Base-by-base conservation (phyloP, 2,888 invertebrate species). In the Ophioninae sp. region DNA sequence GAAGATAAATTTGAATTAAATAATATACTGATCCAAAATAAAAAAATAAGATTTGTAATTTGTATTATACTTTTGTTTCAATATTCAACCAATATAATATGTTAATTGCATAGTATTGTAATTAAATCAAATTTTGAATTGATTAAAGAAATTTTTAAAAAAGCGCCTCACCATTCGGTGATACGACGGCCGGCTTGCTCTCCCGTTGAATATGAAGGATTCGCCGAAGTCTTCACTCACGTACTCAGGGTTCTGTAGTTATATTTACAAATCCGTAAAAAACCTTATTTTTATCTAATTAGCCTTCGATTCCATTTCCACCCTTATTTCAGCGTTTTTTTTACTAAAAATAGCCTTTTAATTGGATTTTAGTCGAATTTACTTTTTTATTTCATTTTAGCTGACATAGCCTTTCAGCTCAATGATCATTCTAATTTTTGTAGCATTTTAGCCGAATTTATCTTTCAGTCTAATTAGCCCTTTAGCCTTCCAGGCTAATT, bases 201-300 rank as follows among this genome's bases (percentile, higher is more conserved):
- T 23, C 61, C 92, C 90, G 86, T 90, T 85, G 83, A 89, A 89
- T 41, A 94, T 82, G 7, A 93, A 88, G 71, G 90, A 85, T 74
- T 92, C 88, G 0, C 94, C 94, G 37, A 94, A 92, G 51, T 93
- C 94, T 88, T 93, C 91, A n/a, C 89, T 89, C 37, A 93, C 89
- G 56, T 91, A 88, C 64, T 87, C 84, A 13, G 88, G 88, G 81
- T 88, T 87, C 93, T 93, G 74, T 51, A 30, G 71, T n/a, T 7
- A 71, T 10, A 75, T 51, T 69, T n/a, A 23, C 10, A 7, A 75
- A 30, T 30, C 10, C 2, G 30, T 41, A 44, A 59, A 41, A 63
- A 44, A 58, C 22, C n/a, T 9, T n/a, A n/a, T 23, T 3, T 30
- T 30, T 30, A 2, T 30, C 1, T 2, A 30, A 30, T 30, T 30